These are phyloP conservation scores for Dolichallabes microphthalmus DNA, from an alignment of 2,113 vertebrate genomes.

Conservation along the genomic window DNA sequence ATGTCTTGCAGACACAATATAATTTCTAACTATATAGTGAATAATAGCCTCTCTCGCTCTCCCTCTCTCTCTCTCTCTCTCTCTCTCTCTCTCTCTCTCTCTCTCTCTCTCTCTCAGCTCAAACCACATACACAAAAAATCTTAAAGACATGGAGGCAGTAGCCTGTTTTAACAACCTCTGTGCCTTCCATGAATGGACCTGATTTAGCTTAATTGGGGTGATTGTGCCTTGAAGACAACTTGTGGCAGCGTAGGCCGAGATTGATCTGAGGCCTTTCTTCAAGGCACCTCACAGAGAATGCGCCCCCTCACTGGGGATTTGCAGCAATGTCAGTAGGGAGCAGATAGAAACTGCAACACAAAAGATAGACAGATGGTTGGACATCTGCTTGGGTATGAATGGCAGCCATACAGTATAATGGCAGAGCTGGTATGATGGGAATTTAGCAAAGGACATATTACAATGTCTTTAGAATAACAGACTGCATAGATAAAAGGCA, in stretches of 20 bases:
- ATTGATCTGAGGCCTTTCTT: constrained; percentile 37
- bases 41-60: not conserved
- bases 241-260: constrained; percentile 14
- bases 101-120: not conserved
- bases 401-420: constrained; percentile 33
- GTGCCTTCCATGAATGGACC: constrained; percentile 34
- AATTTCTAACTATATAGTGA: not conserved
- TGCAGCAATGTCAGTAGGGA: not conserved
- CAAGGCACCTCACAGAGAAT: constrained; percentile 24
- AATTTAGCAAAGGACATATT: constrained; percentile 26
- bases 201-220: constrained; percentile 44
- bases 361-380: constrained; percentile 42
- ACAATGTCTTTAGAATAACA: constrained; percentile 33
- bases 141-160: constrained; percentile 3
- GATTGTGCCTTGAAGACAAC: constrained; percentile 41
- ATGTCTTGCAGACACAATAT: not conserved
- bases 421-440: constrained; percentile 16
- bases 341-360: not conserved
- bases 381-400: constrained; percentile 45
- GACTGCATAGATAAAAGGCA: not conserved
- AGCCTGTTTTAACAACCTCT: constrained; percentile 16
- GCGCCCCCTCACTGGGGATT: constrained; percentile 24
- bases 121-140: not conserved
- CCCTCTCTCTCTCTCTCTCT: too few relatives aligned
- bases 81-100: not conserved